Conservation (phyloP, 1,140 invertebrate genomes). For the Papilio xuthus region DNA sequence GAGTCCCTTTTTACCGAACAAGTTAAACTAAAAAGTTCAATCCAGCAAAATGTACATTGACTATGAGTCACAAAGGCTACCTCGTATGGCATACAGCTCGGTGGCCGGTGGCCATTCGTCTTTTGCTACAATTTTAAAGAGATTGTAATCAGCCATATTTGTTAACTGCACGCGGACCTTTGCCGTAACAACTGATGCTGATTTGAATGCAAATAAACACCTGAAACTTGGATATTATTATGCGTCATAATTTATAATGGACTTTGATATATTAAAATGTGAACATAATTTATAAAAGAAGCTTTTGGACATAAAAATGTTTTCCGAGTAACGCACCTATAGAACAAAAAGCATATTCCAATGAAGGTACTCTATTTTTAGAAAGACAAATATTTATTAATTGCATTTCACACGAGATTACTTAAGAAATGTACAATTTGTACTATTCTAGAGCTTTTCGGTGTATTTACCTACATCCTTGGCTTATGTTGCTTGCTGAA, state of each 20-base stretch:
- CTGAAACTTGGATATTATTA: constrained; percentile 27
- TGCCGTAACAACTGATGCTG: constrained; percentile 32
- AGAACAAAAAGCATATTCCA: neutral
- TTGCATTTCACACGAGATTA: neutral
- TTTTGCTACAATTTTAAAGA: constrained; percentile 46
- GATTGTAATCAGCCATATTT: constrained; percentile 51
- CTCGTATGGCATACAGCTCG: constrained; percentile 25
- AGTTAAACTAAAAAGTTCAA: constrained; percentile 41
- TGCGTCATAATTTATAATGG: constrained; percentile 1
- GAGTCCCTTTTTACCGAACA: neutral
- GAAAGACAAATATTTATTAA: too few species aligned
- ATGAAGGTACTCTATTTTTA: neutral
- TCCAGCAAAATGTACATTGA: neutral
- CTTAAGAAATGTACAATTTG: neutral
- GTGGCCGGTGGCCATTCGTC: constrained; percentile 43
- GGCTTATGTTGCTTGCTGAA: neutral
- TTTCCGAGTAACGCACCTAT: neutral
- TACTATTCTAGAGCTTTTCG: too few species aligned
- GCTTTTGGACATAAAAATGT: neutral
- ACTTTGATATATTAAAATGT: neutral
- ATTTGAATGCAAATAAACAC: constrained; percentile 36
- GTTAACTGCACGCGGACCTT: constrained; percentile 38
- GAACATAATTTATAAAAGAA: neutral
- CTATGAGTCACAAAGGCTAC: constrained; percentile 30
- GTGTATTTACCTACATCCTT: too few species aligned